Percentiles rank a stretch among this genome's conserved stretches.
phyloP scores from a whole-genome alignment of 2,888 invertebrate genomes.

The Hirtodrosophila histrioides region DNA sequence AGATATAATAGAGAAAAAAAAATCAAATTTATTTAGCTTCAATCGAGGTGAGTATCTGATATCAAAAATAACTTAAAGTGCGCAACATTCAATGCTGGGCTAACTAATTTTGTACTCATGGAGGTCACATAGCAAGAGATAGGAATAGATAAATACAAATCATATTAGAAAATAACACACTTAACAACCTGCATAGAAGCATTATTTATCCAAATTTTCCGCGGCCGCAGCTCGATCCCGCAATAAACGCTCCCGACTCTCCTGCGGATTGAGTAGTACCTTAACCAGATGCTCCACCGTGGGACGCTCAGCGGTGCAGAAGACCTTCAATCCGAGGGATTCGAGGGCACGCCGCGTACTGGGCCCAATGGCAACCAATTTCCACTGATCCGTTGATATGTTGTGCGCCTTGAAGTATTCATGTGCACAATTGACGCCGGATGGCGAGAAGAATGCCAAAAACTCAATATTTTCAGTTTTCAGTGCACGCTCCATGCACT shows the following conservation, averaged over 20 bases:
- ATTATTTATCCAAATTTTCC: constrained; percentile 22
- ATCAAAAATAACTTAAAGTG: constrained; percentile 52
- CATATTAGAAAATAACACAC: constrained; percentile 1
- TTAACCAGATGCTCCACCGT: constrained; percentile 85
- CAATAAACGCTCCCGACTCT: constrained; percentile 69
- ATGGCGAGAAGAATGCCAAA: constrained; percentile 87
- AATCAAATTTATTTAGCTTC: constrained; percentile 47
- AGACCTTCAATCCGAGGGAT: constrained; percentile 84
- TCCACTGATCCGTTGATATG: constrained; percentile 77
- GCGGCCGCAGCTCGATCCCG: constrained; percentile 48
- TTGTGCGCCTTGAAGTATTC: constrained; percentile 83
- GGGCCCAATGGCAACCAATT: constrained; percentile 86
- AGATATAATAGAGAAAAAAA: constrained; percentile 25
- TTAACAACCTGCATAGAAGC: not conserved
- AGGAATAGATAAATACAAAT: constrained; percentile 17
- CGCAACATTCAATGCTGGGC: constrained; percentile 54
- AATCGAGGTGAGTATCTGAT: constrained; percentile 49
- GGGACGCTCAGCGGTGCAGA: constrained; percentile 85
- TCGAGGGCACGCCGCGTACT: constrained; percentile 86
- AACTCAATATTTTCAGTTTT: constrained; percentile 85
- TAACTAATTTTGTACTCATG: constrained; percentile 64
- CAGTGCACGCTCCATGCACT: constrained; percentile 83
- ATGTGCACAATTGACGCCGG: constrained; percentile 85
- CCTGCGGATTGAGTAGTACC: constrained; percentile 83
- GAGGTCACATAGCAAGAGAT: constrained; percentile 49